These are phyloP conservation scores for Ommatoiulus sabulosus DNA, from an alignment of 2,888 invertebrate species.

Conservation along the genomic window DNA sequence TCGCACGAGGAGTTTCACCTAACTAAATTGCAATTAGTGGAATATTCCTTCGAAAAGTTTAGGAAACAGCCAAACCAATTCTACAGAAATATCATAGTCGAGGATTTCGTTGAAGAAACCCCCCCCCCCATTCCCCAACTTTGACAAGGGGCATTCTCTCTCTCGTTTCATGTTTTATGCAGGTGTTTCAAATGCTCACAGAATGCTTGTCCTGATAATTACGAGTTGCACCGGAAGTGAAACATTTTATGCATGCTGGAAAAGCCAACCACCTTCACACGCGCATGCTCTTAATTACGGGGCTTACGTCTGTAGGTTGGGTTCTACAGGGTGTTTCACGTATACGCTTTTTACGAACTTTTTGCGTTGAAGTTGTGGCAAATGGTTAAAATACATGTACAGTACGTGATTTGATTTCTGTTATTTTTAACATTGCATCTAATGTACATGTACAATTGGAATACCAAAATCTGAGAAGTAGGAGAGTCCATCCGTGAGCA, in stretches of 20 bases:
- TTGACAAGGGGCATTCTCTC: too few relatives aligned
- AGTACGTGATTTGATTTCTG: too few relatives aligned
- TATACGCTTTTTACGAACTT: too few relatives aligned
- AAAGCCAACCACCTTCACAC: slow-evolving; percentile 35
- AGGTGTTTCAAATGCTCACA: not conserved
- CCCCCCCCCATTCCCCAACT: not conserved
- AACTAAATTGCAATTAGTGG: slow-evolving; percentile 18
- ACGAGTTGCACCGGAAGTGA: slow-evolving; percentile 8
- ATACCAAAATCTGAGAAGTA: too few relatives aligned
- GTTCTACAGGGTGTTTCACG: not conserved
- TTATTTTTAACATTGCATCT: too few relatives aligned
- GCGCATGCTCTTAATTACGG: slow-evolving; percentile 24
- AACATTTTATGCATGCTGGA: slow-evolving; percentile 28
- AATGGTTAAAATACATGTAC: too few relatives aligned
- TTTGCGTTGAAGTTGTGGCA: too few relatives aligned
- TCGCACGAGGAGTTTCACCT: slow-evolving; percentile 41
- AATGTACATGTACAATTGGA: too few relatives aligned
- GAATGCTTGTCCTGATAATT: not conserved
- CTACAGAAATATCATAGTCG: not conserved
- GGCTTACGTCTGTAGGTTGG: not conserved
- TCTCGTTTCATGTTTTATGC: not conserved
- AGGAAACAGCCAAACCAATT: not conserved
- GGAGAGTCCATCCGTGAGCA: too few relatives aligned
- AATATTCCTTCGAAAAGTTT: slow-evolving; percentile 4
- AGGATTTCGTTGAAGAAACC: not conserved